A percentile compares a stretch with the other conserved stretches of the same genome.
Conservation (phyloP, 2,113 vertebrate genomes). For the Rhinoderma darwinii region DNA sequence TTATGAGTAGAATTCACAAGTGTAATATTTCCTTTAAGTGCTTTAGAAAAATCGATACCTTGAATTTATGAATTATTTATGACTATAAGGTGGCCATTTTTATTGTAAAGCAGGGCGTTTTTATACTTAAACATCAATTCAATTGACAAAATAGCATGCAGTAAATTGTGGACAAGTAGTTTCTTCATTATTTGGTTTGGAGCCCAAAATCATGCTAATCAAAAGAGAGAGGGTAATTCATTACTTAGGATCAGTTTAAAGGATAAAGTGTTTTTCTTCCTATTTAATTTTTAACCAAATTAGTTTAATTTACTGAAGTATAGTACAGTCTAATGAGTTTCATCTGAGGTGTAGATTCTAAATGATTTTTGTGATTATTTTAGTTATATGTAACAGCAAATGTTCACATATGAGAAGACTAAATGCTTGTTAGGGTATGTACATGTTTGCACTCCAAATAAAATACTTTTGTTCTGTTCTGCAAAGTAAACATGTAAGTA, state of each 20-base stretch:
- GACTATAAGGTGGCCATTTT: conserved; percentile 14
- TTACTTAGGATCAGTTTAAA: conserved; percentile 25
- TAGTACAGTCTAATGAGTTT: neutral
- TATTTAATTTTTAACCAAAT: neutral
- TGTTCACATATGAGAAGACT: no score
- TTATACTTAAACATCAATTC: conserved; percentile 31
- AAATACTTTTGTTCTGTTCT: no score
- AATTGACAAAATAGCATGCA: conserved; percentile 36
- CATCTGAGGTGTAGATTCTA: neutral
- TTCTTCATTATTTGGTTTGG: conserved; percentile 41
- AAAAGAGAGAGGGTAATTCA: conserved; percentile 18
- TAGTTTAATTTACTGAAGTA: conserved; percentile 2
- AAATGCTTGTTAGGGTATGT: no score
- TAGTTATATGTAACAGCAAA: no score
- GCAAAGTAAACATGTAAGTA: no score
- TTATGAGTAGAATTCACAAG: conserved; percentile 57
- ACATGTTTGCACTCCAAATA: no score
- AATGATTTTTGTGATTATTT: neutral
- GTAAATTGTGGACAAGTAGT: conserved; percentile 46
- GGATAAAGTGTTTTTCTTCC: neutral
- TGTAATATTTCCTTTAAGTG: conserved; percentile 60
- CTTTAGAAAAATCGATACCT: conserved; percentile 57
- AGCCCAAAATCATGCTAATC: conserved; percentile 42
- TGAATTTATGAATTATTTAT: conserved; percentile 56
- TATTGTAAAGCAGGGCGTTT: conserved; percentile 30